Base-by-base conservation (phyloP, 2,797 vertebrate species). In the Clarias platycephalus region DNA sequence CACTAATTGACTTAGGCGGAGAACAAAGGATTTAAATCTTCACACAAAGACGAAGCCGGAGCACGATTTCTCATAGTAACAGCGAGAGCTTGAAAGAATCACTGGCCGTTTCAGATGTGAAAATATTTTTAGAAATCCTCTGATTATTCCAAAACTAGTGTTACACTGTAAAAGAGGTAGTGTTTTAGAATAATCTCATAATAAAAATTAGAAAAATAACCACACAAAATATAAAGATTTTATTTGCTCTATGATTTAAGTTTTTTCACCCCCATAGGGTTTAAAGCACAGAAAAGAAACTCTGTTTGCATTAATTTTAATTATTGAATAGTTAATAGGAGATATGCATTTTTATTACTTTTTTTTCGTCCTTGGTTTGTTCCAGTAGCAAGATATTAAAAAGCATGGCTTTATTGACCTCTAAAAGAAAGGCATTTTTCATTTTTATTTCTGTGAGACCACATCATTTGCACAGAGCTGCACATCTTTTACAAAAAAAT, bases 1-100 rank as follows among this genome's bases (percentile, higher is more conserved):
- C 37, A 53, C 62, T 80, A 31, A 80, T 66, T 26, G 49, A 31
- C n/a, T 53, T 20, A 22, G 78, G 26, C 78, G 53, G n/a, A 80
- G 60, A 64, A 64, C 37, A 80, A 49, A 80, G 10, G 78, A 22
- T 31, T 53, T 37, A n/a, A 28, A 10, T 64, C 60, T 28, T 28
- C 31, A 62, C 60, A 62, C 60, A 49, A 40, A 40, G 6, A 9
- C 34, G 9, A 26, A 63, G 22, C 58, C 9, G 76, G 28, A 26
- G 34, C 34, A 34, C n/a, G 34, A 79, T 63, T 79, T 79, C 22
- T 40, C 22, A 79, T 28, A 26, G 3, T 57, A 55, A 55, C 49
- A 20, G 2, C 7, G 26, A 57, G 15, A 26, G 3, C 77, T 64
- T 9, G 8, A 63, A 44, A 9, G 24, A 77, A 57, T 74, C 72